Percentiles rank a stretch among this genome's conserved stretches.
These are phyloP conservation scores for Orthonevra nobilis DNA, from an alignment of 2,888 invertebrate genomes.

Conservation along the genomic window DNA sequence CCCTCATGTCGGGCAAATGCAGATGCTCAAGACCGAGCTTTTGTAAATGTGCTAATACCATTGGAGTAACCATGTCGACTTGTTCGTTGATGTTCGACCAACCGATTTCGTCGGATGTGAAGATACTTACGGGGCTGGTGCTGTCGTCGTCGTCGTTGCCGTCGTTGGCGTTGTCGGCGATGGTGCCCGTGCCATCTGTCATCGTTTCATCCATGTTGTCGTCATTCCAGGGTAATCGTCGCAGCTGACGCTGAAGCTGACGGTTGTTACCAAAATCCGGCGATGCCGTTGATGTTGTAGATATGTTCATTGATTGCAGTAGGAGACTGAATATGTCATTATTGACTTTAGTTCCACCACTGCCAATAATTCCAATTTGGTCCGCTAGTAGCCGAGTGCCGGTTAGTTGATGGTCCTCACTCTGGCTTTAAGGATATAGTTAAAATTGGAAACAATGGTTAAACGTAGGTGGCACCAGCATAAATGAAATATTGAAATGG, in stretches of 20 bases:
- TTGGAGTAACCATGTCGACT: conserved; percentile 78
- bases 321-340: conserved; percentile 48
- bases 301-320: conserved; percentile 56
- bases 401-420: conserved; percentile 58
- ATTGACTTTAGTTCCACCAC: conserved; percentile 59
- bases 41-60: conserved; percentile 76
- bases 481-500: background rate
- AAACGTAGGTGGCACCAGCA: conserved; percentile 21
- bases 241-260: conserved; percentile 38
- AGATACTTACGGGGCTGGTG: conserved; percentile 46
- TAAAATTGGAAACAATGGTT: conserved; percentile 53
- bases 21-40: conserved; percentile 76
- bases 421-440: conserved; percentile 58
- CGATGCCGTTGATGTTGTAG: conserved; percentile 38
- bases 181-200: conserved; percentile 34
- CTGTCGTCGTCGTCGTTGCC: background rate
- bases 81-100: conserved; percentile 79
- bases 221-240: conserved; percentile 44
- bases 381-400: conserved; percentile 48
- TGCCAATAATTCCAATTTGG: conserved; percentile 59
- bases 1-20: conserved; percentile 77
- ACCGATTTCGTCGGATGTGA: conserved; percentile 72
- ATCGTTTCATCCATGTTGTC: conserved; percentile 38
- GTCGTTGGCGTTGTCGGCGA: background rate
- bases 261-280: conserved; percentile 19